Percentiles rank a stretch among this genome's conserved stretches.
phyloP scores from a whole-genome alignment of 2,888 invertebrate species.

The Drosophila cracens region DNA sequence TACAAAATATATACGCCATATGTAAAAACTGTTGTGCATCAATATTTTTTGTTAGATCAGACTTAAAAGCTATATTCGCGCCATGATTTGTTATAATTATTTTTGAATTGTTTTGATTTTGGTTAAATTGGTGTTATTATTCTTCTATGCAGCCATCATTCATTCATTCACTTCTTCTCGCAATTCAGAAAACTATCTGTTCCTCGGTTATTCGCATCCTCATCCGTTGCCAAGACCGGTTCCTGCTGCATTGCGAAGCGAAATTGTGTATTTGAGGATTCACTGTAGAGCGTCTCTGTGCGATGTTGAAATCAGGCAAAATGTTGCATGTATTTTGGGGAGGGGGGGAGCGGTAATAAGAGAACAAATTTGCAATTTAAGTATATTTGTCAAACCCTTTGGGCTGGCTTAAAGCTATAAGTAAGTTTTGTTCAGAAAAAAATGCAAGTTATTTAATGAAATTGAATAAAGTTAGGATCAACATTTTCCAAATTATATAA shows the following conservation, averaged over 20 bases:
- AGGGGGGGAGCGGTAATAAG: constrained; percentile 64
- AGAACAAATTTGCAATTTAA: constrained; percentile 72
- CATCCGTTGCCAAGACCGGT: constrained; percentile 44
- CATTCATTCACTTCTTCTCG: constrained; percentile 55
- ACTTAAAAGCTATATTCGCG: constrained; percentile 56
- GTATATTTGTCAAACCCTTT: constrained; percentile 57
- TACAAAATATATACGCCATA: constrained; percentile 6
- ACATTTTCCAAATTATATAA: constrained; percentile 22
- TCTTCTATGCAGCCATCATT: constrained; percentile 18
- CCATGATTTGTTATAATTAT: constrained; percentile 33
- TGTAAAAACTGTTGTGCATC: constrained; percentile 32
- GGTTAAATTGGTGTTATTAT: constrained; percentile 50
- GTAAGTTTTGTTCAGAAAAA: constrained; percentile 52
- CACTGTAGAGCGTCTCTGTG: constrained; percentile 79
- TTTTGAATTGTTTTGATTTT: constrained; percentile 51
- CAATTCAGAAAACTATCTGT: constrained; percentile 40
- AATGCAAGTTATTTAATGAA: constrained; percentile 41
- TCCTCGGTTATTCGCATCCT: constrained; percentile 37
- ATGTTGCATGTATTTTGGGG: constrained; percentile 34
- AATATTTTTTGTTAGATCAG: constrained; percentile 33
- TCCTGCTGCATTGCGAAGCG: constrained; percentile 71
- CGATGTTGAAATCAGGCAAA: constrained; percentile 36
- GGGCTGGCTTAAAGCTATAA: constrained; percentile 44
- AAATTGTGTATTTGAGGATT: constrained; percentile 71
- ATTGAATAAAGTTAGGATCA: constrained; percentile 41